Base-by-base conservation (phyloP, 1,140 invertebrate genomes). In the Drosophila truncata region DNA sequence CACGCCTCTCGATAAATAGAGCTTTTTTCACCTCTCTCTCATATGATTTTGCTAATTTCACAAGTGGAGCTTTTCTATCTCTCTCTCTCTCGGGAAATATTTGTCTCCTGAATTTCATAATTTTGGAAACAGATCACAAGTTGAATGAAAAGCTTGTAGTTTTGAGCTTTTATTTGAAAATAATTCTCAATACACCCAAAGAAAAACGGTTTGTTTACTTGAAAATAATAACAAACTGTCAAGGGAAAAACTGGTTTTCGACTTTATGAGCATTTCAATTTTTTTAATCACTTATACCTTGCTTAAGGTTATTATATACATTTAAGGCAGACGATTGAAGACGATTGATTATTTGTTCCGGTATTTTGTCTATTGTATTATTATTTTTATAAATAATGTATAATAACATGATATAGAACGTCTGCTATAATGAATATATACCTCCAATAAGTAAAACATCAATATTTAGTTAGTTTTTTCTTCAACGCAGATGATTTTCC, bases 31-130 rank as follows among this genome's bases (percentile, higher is more conserved):
- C 4, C 42, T 46, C 6, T 25, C 13, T 14, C 6, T 46, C 44
- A 3, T 4, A 1, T 25, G 20, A 46, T 25, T 23, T 25, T 2
- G 20, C 20, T 46, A 46, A 46, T 46, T 46, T 46, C 44, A 46
- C 20, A 14, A 25, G 20, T 46, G 20, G 13, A 25, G 44, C 44
- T 46, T 46, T 46, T 46, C 13, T 5, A 3, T 44, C 20, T 44
- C 42, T 13, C 11, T 46, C 2, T 23, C 44, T 25, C 13, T 46
- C 3, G 44, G 44, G 5, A 14, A 46, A 46, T 25, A 10, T 1
- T 20, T 42, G 41, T 42, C 9, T 18, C 18, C 6, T 46, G 20
- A 46, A 46, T 46, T 46, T 46, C 44, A 46, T 46, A 46, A 46
- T 46, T 46, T 14, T 46, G 13, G 13, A 14, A 46, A 46, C 23